Evolutionary conservation across 2,797 vertebrate genomes (phyloP).

Genomic region (Myotis pilosus): DNA sequence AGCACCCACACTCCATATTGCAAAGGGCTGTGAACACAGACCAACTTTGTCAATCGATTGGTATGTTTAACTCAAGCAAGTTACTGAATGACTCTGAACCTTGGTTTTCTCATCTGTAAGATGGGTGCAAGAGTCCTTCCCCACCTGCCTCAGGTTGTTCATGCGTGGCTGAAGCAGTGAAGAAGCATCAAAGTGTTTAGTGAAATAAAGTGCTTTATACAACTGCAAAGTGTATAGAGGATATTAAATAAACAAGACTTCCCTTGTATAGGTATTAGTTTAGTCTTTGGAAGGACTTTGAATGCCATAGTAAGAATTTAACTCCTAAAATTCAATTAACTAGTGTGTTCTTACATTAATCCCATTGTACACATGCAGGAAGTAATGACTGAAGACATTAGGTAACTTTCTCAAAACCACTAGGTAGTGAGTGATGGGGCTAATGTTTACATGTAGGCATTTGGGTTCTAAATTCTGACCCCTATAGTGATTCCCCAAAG

Average conservation of each 20-base stretch:
- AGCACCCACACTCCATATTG: rapidly evolving
- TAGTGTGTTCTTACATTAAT: neutral
- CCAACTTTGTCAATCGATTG: neutral
- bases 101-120: neutral
- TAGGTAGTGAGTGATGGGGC: neutral
- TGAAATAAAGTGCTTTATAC: neutral
- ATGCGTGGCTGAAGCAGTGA: neutral
- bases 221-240: neutral
- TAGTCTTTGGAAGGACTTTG: neutral
- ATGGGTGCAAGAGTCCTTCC: neutral
- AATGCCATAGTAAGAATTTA: neutral
- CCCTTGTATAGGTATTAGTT: neutral
- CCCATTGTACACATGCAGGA: neutral
- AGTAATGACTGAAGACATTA: neutral
- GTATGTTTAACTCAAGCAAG: neutral
- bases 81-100: neutral
- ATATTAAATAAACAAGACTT: neutral
- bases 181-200: neutral
- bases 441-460: neutral
- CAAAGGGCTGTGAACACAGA: neutral
- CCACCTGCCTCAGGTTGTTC: neutral
- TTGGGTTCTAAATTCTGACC: neutral
- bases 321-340: neutral
- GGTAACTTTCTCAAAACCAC: neutral
- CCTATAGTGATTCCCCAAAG: neutral